Base-by-base conservation (phyloP, 2,113 vertebrate genomes). In the Laticauda laticaudata region DNA sequence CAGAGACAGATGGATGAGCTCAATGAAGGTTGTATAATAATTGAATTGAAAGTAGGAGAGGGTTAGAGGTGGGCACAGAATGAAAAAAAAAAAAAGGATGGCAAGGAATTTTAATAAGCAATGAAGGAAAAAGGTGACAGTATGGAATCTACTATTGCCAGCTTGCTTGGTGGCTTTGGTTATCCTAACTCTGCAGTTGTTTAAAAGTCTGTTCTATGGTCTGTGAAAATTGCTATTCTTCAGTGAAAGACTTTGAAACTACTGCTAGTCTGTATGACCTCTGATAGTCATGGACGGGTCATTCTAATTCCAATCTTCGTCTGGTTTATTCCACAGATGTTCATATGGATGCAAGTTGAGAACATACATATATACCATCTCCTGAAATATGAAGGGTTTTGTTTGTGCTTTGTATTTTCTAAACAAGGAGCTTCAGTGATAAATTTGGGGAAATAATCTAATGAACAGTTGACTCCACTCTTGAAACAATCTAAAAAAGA, bases 1-100 rank as follows among this genome's bases (percentile, higher is more conserved):
- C 75, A 55, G 90, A 95, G 81, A 91, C 92, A 92, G 88, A 10
- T 18, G 90, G 87, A 95, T 89, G 96, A 97, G 94, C 93, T 95
- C 95, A 93, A 94, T 96, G 95, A 97, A 97, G 97, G 97, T 97
- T 93, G 21, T 92, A 53, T 93, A 97, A 51, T 96, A 97, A 97
- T 96, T 97, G 95, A 96, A 95, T 94, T 96, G 92, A 93, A 95
- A 95, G 93, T 94, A 91, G 91, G 89, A 96, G 91, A 56, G 53
- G 69, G 88, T 92, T 85, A 59, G 69, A 48, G 64, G n/a, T 89
- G 87, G 39, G 61, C 93, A 93, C 92, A 26, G 69, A 85, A 43
- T 91, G 26, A 69, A n/a, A 51, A 51, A 43, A 51, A 51, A 43
- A 21, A 88, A 89, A 90, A 48, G 15, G 51, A 89, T 93, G 88